Evolutionary conservation across 2,797 vertebrate species (phyloP), one percentile per base, ranked within the genome.

Genomic region (Cuniculus paca): DNA sequence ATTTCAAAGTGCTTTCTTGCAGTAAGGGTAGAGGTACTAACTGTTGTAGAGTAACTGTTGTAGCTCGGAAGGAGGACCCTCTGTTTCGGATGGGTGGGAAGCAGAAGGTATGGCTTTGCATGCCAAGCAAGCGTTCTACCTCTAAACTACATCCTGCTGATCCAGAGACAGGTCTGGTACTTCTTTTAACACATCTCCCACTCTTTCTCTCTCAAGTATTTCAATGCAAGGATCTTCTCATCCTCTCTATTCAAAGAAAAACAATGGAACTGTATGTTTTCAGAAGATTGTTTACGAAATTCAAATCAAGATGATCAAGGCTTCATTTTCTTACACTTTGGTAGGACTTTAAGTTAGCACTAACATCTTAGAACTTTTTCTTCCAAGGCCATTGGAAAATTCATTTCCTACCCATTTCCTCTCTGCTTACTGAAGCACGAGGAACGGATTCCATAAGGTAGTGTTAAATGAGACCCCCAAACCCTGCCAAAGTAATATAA

Each of bases 281-380:
- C 90, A 87, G 85, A 84, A 83, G 79, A 91, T 8, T 89, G n/a
- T 70, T 86, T 84, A 52, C 39, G 20, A 77, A 91, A 93, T 91
- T 60, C 85, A 79, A 68, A 80, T 68, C 82, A 87, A 94, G 63
- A 91, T 58, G 56, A 70, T 70, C 75, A 81, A 93, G n/a, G 17
- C 19, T 68, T 92, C 24, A 11, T 61, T 95, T 92, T 72, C n/a
- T 63, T 88, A 88, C 77, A 88, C n/a, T 80, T 75, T 34, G 48
- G 12, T 60, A 54, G 31, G 58, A 61, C 80, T 96, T 97, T 87
- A 88, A 96, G 56, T 82, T 52, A 94, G 83, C 22, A 90, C 5
- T 56, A 52, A 22, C 14, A 65, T 88, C 72, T 78, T 52, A 91
- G 54, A 24, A 70, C 36, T 60, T 61, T 91, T 91, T 81, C 87